These are phyloP conservation scores for Pollenia griseotomentosa DNA, from an alignment of 2,888 invertebrate species.

Conservation along the genomic window DNA sequence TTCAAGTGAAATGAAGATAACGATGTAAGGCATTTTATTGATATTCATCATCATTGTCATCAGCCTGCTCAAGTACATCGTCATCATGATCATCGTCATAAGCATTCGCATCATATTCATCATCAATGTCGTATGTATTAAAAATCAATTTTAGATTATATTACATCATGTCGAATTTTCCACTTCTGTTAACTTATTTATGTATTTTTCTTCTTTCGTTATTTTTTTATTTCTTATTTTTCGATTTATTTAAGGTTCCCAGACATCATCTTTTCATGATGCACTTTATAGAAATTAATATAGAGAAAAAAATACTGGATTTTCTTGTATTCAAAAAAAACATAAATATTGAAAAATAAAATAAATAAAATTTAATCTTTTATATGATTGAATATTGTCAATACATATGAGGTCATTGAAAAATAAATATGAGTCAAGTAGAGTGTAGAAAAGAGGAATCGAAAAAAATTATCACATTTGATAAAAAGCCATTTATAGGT, in stretches of 20 bases:
- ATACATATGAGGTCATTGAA: constrained; percentile 42
- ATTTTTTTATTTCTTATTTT: constrained; percentile 1
- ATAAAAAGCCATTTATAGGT: too few species aligned
- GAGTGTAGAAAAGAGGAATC: neutral
- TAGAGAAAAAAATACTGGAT: constrained; percentile 48
- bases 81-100: constrained; percentile 25
- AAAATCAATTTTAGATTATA: constrained; percentile 72
- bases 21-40: constrained; percentile 53
- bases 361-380: constrained; percentile 31
- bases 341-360: constrained; percentile 1
- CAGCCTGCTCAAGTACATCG: neutral
- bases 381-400: constrained; percentile 68
- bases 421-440: neutral
- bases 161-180: constrained; percentile 73
- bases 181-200: constrained; percentile 70
- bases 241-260: constrained; percentile 36
- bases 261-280: neutral
- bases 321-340: constrained; percentile 45
- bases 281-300: constrained; percentile 28
- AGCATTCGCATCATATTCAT: constrained; percentile 43
- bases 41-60: constrained; percentile 46
- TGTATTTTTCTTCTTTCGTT: constrained; percentile 59
- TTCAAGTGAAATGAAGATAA: constrained; percentile 15
- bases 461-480: neutral
- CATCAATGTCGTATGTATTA: constrained; percentile 71